Base-by-base conservation (phyloP, 2,888 invertebrate species). In the Anticlea derivata region DNA sequence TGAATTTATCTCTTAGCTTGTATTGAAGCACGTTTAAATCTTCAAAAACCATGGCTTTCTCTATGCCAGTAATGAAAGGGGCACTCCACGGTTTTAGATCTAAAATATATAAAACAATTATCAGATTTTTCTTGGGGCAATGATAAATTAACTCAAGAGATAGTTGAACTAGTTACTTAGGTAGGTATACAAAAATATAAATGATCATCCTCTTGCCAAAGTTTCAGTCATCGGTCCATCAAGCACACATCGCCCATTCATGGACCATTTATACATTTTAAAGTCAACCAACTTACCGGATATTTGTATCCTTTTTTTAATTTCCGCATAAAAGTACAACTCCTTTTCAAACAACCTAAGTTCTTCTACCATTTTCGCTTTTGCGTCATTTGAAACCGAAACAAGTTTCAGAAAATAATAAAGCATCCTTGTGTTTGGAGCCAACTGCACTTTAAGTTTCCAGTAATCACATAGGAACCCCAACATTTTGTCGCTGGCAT, bases 381-480 rank as follows among this genome's bases (percentile, higher is more conserved):
- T 89, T 0, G 85, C 83, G 45, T 58, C 57, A 59, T 89, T 89
- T 0, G 75, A 63, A 57, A 66, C 72, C 0, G 86, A 75, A 29
- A 88, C 63, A 1, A 81, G 75, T 71, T 90, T 90, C 12, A 88
- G 70, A 29, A 90, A 90, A 55, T 83, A 89, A 45, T 58, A 54
- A 1, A 81, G 57, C 0, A 61, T 50, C 60, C 70, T 68, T 41
- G 65, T 55, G 38, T 65, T 57, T 5, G 58, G 60, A 5, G 50
- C 27, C 13, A 70, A 46, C 43, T 61, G 49, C 7, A 89, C 76
- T 66, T 75, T 68, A 0, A 89, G 61, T 71, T 77, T 88, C 78
- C 79, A 84, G 63, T 89, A 87, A 58, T 90, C 90, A n/a, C 80
- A 69, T 20, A 87, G 57, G 56, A 84, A 89, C 10, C 90, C 90